Evolutionary conservation across 2,888 invertebrate genomes (phyloP), one percentile per base, ranked within the genome.

Genomic region (Tethea ocularis): DNA sequence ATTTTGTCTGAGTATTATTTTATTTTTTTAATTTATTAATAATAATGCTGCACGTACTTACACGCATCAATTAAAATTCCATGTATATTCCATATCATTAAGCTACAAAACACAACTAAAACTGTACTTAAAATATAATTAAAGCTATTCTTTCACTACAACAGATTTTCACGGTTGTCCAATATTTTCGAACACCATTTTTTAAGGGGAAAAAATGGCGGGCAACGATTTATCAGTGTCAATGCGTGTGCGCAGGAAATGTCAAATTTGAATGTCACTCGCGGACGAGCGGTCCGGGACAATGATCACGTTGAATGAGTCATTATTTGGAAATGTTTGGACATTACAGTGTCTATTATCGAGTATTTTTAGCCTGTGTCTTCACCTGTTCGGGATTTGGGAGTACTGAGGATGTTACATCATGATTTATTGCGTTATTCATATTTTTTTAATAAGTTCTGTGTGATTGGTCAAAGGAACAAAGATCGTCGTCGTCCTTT

Each of bases 231-330:
- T 77, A 80, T 85, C 82, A 78, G 60, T 72, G 81, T 74, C 76
- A 59, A 8, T 64, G 71, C 72, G 71, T 63, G 57, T 58, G 72
- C 76, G 74, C 75, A 80, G 76, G 77, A 79, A 76, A 80, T 64
- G 74, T 83, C 77, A 80, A 73, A 85, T 84, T 85, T 83, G 76
- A 84, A 81, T 74, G 65, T 63, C 69, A 68, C 67, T 41, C 29
- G 67, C 68, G 70, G 68, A 66, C 62, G 69, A 56, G 65, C 65
- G 71, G 60, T 60, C 62, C 58, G 52, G 29, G 5, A 29, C 26
- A 26, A 53, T 53, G 52, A 29, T n/a, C 24, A 26, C n/a, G 17
- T 29, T 15, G 7, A 17, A 20, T 29, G 54, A 33, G 33, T 54
- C 54, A 54, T 33, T 54, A 33, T 54, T 54, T 36, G 4, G 36